Evolutionary conservation across 2,113 vertebrate genomes (phyloP).

Genomic region (Solenodon paradoxus): DNA sequence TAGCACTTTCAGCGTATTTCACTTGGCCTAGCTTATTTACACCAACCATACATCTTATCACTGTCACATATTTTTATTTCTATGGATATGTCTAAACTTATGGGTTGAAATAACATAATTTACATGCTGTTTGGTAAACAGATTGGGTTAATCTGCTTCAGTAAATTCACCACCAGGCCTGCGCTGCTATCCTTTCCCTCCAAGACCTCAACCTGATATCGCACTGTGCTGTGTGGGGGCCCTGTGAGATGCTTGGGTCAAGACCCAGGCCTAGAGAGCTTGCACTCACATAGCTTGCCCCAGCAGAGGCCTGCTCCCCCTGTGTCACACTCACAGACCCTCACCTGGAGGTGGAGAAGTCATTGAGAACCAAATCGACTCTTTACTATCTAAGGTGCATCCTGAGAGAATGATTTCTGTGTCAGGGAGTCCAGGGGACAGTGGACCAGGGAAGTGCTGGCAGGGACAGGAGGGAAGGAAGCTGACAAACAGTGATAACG

Average conservation of each 20-base stretch:
- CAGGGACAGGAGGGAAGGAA: neutral
- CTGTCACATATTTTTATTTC: slow-evolving; percentile 69
- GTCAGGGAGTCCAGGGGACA: neutral
- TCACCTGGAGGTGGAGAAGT: neutral
- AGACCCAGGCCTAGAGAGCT: neutral
- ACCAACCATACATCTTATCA: slow-evolving; percentile 57
- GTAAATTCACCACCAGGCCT: slow-evolving; percentile 63
- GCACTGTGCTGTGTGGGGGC: neutral
- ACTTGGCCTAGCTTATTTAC: slow-evolving; percentile 68
- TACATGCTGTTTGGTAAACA: slow-evolving; percentile 74
- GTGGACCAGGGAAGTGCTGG: fast-evolving
- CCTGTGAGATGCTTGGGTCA: neutral
- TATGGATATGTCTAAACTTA: slow-evolving; percentile 67
- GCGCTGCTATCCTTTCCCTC: neutral
- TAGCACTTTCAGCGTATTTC: slow-evolving; percentile 55
- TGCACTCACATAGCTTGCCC: neutral
- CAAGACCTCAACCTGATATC: slow-evolving; percentile 32
- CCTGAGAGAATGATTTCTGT: neutral
- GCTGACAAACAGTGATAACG: neutral
- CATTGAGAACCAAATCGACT: neutral
- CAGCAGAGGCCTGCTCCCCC: neutral
- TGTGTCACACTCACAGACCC: neutral
- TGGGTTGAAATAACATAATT: slow-evolving; percentile 71
- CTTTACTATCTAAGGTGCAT: neutral
- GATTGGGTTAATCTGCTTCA: slow-evolving; percentile 63